A percentile compares a stretch with the other conserved stretches of the same genome.
Evolutionary conservation across 2,888 invertebrate species (phyloP).

Genomic region (Mimumesa dahlbomi): DNA sequence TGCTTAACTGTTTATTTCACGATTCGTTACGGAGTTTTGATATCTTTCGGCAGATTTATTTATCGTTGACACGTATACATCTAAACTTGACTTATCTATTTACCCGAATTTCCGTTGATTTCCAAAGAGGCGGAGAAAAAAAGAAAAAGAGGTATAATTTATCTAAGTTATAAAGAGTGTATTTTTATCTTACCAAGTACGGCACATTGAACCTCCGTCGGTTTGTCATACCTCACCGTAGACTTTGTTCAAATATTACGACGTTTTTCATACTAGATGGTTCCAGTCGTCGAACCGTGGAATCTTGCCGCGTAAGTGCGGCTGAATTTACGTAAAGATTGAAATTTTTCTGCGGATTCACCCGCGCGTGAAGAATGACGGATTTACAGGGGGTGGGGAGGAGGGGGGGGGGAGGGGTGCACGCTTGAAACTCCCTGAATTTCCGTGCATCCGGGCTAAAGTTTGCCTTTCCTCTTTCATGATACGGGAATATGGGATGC

Average conservation of each 20-base stretch:
- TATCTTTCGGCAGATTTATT: too few species aligned
- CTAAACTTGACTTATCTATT: too few species aligned
- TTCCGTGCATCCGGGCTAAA: too few species aligned
- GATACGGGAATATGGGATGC: background rate
- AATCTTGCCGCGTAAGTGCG: slow-evolving; percentile 2
- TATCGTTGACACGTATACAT: background rate
- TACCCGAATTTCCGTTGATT: background rate
- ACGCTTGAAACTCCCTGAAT: too few species aligned
- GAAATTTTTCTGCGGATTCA: slow-evolving; percentile 16
- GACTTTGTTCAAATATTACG: slow-evolving; percentile 40
- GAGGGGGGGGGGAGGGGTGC: too few species aligned
- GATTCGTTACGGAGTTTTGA: too few species aligned
- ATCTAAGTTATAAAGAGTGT: background rate
- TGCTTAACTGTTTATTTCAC: too few species aligned
- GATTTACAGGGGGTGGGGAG: slow-evolving; percentile 3
- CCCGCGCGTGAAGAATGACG: background rate
- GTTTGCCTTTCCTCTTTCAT: background rate
- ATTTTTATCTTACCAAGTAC: slow-evolving; percentile 10
- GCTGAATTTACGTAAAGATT: slow-evolving; percentile 14
- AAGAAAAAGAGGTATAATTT: slow-evolving; percentile 16
- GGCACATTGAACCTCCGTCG: slow-evolving; percentile 21
- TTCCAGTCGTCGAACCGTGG: slow-evolving; percentile 34
- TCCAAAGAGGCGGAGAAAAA: too few species aligned
- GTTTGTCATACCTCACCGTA: background rate
- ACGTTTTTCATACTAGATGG: slow-evolving; percentile 27